These are phyloP conservation scores for Hiodon alosoides DNA, from an alignment of 2,113 vertebrate genomes.

Conservation along the genomic window DNA sequence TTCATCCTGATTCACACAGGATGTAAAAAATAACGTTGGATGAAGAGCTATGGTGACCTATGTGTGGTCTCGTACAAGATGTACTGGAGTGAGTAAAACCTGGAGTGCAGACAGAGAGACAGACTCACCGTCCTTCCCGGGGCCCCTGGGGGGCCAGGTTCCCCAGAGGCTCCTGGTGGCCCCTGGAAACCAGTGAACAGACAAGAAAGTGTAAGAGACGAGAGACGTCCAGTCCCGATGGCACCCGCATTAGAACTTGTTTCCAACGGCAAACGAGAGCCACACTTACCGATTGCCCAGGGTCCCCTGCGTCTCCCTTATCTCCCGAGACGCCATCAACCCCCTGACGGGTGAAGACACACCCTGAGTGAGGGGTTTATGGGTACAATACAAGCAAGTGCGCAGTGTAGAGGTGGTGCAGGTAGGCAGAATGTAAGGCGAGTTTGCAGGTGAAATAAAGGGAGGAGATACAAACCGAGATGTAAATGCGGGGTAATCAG, in stretches of 20 bases:
- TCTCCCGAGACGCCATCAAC: conserved; percentile 69
- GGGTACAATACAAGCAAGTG: too few species aligned
- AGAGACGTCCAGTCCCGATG: background rate
- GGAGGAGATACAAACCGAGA: background rate
- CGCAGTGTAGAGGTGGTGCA: too few species aligned
- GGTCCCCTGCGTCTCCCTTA: conserved; percentile 78
- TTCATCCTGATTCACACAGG: too few species aligned
- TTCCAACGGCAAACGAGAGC: background rate
- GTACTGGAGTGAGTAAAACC: background rate
- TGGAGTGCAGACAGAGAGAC: background rate
- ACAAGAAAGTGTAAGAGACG: background rate
- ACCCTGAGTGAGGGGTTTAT: background rate
- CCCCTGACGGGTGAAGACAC: conserved; percentile 58
- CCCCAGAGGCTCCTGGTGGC: conserved; percentile 77
- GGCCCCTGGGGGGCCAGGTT: conserved; percentile 75
- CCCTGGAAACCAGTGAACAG: conserved; percentile 59
- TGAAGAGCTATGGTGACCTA: background rate
- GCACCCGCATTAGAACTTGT: background rate
- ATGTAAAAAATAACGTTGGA: too few species aligned
- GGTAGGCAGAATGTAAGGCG: too few species aligned
- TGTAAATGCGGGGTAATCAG: background rate
- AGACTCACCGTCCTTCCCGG: conserved; percentile 78
- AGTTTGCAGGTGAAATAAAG: background rate
- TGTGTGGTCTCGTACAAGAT: background rate
- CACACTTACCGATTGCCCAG: conserved; percentile 72